A percentile compares a stretch with the other conserved stretches of the same genome.
phyloP scores from a whole-genome alignment of 1,140 invertebrate species.

The Drosophila pseudoobscura region DNA sequence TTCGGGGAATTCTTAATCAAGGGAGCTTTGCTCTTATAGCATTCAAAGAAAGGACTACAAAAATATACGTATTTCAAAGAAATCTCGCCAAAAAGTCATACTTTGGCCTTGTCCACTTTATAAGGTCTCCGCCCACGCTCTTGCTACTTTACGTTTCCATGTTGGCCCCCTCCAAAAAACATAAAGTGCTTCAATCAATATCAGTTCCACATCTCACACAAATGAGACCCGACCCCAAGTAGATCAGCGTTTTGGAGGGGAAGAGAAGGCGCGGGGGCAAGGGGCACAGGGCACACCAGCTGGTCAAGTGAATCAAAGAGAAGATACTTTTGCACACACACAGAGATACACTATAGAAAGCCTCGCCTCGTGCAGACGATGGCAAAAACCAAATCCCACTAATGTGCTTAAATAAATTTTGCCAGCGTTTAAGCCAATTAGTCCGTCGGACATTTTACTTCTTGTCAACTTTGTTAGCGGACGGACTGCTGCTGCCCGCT shows the following conservation, averaged over 20 bases:
- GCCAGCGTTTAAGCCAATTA: constrained; percentile 83
- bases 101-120: too few relatives aligned
- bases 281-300: constrained; percentile 35
- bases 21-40: too few relatives aligned
- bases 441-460: constrained; percentile 83
- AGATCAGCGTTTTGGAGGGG: too few relatives aligned
- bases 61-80: too few relatives aligned
- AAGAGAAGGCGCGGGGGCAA: constrained; percentile 21
- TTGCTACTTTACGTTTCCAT: too few relatives aligned
- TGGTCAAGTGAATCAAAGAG: constrained; percentile 49
- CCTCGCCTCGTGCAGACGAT: constrained; percentile 2
- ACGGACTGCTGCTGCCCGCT: constrained; percentile 52
- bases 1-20: not conserved
- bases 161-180: not conserved
- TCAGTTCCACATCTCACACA: constrained; percentile 42
- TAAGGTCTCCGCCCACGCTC: too few relatives aligned
- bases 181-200: constrained; percentile 66
- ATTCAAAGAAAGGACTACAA: too few relatives aligned
- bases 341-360: constrained; percentile 22
- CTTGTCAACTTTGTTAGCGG: constrained; percentile 82
- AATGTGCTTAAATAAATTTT: constrained; percentile 83
- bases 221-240: constrained; percentile 28
- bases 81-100: too few relatives aligned
- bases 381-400: constrained; percentile 81
- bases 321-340: constrained; percentile 15